Conservation (phyloP, 2,797 vertebrate genomes). For the Poeciliopsis paucimaculata region DNA sequence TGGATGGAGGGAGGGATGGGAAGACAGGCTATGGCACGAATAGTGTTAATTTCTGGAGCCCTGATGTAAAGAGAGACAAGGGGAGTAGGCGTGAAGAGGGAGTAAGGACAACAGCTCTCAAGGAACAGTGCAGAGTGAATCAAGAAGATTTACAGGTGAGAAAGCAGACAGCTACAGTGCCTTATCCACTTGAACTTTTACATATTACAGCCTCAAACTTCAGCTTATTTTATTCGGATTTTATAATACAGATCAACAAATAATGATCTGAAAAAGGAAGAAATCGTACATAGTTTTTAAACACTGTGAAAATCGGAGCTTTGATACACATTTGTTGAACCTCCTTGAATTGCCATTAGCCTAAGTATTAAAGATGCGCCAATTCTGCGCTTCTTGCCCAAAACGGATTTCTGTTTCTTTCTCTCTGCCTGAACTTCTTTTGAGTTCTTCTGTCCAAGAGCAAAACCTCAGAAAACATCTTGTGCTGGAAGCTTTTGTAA, state of each 20-base stretch:
- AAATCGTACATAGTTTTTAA: not conserved
- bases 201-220: not conserved
- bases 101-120: constrained; percentile 85
- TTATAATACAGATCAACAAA: not conserved
- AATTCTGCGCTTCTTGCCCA: not conserved
- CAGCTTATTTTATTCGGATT: not conserved
- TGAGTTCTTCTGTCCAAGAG: not conserved
- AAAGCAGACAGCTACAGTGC: constrained; percentile 4
- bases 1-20: constrained; percentile 89
- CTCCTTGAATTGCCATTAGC: not conserved
- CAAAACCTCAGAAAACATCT: not conserved
- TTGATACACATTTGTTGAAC: not conserved
- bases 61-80: constrained; percentile 91
- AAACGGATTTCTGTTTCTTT: not conserved
- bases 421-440: not conserved
- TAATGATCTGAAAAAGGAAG: not conserved
- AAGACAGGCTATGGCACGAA: constrained; percentile 87
- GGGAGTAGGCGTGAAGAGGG: constrained; percentile 89
- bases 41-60: constrained; percentile 94
- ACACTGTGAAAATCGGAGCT: not conserved
- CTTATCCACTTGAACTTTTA: not conserved
- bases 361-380: not conserved
- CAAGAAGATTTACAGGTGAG: constrained; percentile 93
- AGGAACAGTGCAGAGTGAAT: constrained; percentile 89
- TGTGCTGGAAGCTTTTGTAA: not conserved